These are phyloP conservation scores for Danio choprae DNA, from an alignment of 2,797 vertebrate genomes.

Conservation along the genomic window DNA sequence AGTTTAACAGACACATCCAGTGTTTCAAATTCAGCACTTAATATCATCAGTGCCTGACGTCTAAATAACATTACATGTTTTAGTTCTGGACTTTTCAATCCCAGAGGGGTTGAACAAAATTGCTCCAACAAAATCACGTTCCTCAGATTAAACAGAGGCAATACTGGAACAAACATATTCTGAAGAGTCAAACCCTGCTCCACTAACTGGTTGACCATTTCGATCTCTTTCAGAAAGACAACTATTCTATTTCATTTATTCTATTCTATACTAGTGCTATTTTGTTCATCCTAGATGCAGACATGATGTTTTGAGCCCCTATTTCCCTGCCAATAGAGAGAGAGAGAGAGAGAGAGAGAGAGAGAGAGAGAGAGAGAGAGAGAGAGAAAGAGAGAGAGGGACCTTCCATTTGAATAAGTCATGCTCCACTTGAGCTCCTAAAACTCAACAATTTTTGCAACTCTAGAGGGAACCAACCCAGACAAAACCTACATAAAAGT, in stretches of 20 bases:
- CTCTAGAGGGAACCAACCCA: too few species aligned
- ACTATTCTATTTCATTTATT: too few species aligned
- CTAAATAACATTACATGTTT: conserved; percentile 2
- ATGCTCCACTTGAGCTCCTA: too few species aligned
- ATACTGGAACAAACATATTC: not conserved
- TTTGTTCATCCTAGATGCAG: not conserved
- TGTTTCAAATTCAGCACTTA: not conserved
- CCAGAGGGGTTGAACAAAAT: conserved; percentile 2
- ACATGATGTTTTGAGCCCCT: too few species aligned
- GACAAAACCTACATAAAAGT: too few species aligned
- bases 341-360: too few species aligned
- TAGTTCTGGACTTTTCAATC: not conserved
- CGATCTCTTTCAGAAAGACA: not conserved
- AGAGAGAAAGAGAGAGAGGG: too few species aligned
- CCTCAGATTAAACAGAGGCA: conserved; percentile 9
- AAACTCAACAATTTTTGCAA: too few species aligned
- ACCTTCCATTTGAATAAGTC: too few species aligned
- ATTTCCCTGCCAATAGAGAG: too few species aligned
- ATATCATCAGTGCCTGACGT: not conserved
- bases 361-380: too few species aligned
- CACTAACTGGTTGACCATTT: not conserved
- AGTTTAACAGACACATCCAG: not conserved
- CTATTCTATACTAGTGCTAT: too few species aligned
- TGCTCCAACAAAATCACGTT: conserved; percentile 2
- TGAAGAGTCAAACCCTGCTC: not conserved